Evolutionary conservation across 2,888 invertebrate species (phyloP), one percentile per base, ranked within the genome.

Genomic region (Idaea aversata): DNA sequence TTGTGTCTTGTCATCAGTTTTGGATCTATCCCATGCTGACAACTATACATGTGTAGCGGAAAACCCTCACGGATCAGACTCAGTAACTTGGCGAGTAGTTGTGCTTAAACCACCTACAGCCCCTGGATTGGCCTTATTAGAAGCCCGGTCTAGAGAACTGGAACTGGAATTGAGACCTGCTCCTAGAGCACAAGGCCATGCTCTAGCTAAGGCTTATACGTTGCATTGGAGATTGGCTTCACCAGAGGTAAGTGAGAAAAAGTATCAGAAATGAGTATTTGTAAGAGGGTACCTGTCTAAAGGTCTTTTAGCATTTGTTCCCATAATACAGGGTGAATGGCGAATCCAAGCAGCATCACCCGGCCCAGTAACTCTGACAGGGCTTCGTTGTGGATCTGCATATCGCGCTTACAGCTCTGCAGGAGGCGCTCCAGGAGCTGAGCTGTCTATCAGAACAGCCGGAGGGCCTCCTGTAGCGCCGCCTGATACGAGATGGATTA

Each of bases 21-120:
- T 96, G 70, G 96, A 96, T 78, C 88, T 95, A 66, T 94, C 95
- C 38, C 94, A 96, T 63, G 95, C 96, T 64, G 97, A 96, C 74
- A 97, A 97, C 90, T 97, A 96, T 84, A 96, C 96, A 5, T 97
- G 97, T 79, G 94, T 95, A 47, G 96, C 96, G 47, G 96, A 96
- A 79, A 98, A 98, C 87, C 94, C 96, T 60, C 96, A 97, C 79
- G 98, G 98, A 0, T 95, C 95, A 61, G 98, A 98, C 85, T 96
- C 96, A 62, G 96, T 97, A 63, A 95, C 95, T 16, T 97, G 97
- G 92, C 94, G 95, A 34, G 93, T 98, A 59, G 94, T 96, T 70
- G 97, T 98, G 0, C 94, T 97, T 75, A 94, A 96, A 77, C 95
- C 96, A 15, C 97, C 97, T 0, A 90, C 93, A 15, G 94, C 96